A percentile compares a stretch with the other conserved stretches of the same genome.
phyloP scores from a whole-genome alignment of 1,140 invertebrate genomes.

The Aleiodes sp. region DNA sequence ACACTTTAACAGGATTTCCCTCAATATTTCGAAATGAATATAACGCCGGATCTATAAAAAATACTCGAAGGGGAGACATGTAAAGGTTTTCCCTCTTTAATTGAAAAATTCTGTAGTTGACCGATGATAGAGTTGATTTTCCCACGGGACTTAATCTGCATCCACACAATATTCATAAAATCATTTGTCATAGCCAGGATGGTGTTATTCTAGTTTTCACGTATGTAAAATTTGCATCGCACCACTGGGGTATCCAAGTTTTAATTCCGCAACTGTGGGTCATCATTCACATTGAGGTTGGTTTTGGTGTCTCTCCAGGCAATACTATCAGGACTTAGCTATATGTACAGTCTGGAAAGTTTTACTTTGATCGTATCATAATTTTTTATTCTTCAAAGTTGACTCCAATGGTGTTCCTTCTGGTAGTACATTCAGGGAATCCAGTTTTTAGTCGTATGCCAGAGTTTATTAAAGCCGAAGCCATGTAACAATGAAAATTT shows the following conservation, averaged over 20 bases:
- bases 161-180: too few relatives aligned
- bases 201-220: background rate
- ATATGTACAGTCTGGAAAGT: background rate
- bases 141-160: too few relatives aligned
- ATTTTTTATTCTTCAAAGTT: background rate
- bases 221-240: background rate
- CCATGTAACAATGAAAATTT: background rate
- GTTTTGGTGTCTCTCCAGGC: background rate
- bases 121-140: too few relatives aligned
- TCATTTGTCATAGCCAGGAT: too few relatives aligned
- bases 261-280: constrained; percentile 3
- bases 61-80: too few relatives aligned
- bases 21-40: background rate
- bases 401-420: background rate
- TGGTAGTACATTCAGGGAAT: background rate
- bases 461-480: background rate
- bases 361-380: background rate
- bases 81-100: too few relatives aligned
- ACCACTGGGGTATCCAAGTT: background rate
- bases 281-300: background rate
- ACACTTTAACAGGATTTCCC: background rate
- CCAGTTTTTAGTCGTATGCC: background rate
- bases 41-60: too few relatives aligned
- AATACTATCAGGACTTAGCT: background rate
- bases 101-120: too few relatives aligned